Percentiles rank a stretch among this genome's conserved stretches.
phyloP scores from a whole-genome alignment of 2,797 vertebrate species.

The Xenops minutus region DNA sequence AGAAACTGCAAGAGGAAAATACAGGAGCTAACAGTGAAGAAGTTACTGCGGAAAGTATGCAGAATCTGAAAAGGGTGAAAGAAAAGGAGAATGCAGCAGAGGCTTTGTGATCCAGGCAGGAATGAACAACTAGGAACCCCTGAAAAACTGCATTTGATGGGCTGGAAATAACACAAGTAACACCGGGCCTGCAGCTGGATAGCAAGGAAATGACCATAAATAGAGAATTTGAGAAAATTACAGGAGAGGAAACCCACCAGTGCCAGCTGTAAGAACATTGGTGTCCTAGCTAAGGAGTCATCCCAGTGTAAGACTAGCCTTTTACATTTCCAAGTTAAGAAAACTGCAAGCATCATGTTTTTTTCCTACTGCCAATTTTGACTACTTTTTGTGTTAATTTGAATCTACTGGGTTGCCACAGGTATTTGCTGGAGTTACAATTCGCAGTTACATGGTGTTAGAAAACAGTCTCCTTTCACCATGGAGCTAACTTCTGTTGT shows the following conservation, averaged over 20 bases:
- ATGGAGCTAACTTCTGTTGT: background rate
- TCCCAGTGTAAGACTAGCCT: rapidly evolving
- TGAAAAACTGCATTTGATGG: background rate
- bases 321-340: background rate
- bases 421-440: background rate
- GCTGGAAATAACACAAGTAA: background rate
- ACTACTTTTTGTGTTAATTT: background rate
- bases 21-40: background rate
- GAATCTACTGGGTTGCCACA: background rate
- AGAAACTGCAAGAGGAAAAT: background rate
- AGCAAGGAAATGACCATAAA: background rate
- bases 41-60: background rate
- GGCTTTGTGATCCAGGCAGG: background rate
- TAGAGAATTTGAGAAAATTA: background rate
- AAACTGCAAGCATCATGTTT: background rate
- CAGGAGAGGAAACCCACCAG: background rate
- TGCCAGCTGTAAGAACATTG: background rate
- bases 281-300: background rate
- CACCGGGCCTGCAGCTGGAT: background rate
- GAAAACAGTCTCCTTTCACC: background rate
- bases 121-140: background rate
- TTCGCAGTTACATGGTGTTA: background rate
- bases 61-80: background rate
- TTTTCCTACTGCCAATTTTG: background rate
- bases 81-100: background rate